Base-by-base conservation (phyloP, 2,113 vertebrate genomes). In the Stigmatopora nigra region DNA sequence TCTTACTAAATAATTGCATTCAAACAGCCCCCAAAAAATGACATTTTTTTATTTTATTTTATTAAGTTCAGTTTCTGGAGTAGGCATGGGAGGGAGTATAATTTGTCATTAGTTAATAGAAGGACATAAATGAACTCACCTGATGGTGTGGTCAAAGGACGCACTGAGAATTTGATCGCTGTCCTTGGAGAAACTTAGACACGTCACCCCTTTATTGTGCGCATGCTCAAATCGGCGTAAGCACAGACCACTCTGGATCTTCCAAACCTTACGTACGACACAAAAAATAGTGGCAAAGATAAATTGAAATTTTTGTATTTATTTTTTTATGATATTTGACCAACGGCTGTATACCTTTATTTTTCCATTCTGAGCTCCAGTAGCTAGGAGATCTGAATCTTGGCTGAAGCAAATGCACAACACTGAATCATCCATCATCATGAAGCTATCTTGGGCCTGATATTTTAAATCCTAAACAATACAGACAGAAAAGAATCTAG, bases 361-460 rank as follows among this genome's bases (percentile, higher is more conserved):
- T 87, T 98, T 99, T 59, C 96, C 97, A 59, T 98, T 97, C 64
- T 98, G 96, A 45, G 96, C 93, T 67, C 97, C 97, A 1, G 95
- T 97, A 53, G 95, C 94, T 64, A 99, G 84, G 88, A 97, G 93
- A 88, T 99, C 96, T 44, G 93, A 92, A 46, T 98, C 94, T 76
- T 94, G 91, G 13, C 95, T 98, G 82, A 99, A 98, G 84, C 92
- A 93, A 92, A 99, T 93, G 72, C 95, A 97, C 49, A 97, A 88
- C 63, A 99, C 95, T 1, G 97, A 95, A 69, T 98, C 96, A 55
- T 99, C 97, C 97, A 99, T 99, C 95, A 97, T 97, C 97, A 99
- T 99, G 83, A 97, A 99, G 82, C 97, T 97, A 76, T 99, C 95
- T 61, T 98, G 96, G 5, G 94, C 95, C 80, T 99, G 97, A 79